phyloP scores from a whole-genome alignment of 1,140 invertebrate genomes.

The Elymnias hypermnestra region DNA sequence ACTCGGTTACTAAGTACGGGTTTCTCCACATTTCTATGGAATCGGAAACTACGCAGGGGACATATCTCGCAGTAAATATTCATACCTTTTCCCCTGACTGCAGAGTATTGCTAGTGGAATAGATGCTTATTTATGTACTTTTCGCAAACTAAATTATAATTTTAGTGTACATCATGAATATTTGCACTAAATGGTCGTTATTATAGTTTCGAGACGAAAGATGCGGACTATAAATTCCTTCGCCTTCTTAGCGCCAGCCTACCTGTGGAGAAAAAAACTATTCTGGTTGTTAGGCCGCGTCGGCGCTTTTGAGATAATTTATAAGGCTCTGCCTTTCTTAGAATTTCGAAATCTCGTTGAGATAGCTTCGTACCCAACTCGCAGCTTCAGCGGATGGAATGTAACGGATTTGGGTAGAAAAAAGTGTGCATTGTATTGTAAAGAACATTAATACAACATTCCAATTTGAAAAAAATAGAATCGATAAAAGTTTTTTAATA shows the following conservation, averaged over 20 bases:
- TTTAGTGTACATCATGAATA: no score
- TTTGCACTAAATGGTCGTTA: no score
- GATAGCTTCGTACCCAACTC: conserved; percentile 51
- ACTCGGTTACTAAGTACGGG: no score
- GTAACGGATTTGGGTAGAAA: conserved; percentile 69
- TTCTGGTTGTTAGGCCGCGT: conserved; percentile 67
- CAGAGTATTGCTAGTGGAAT: no score
- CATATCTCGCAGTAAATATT: no score
- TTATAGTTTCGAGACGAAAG: conserved; percentile 33
- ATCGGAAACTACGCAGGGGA: no score
- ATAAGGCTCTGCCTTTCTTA: conserved; percentile 72
- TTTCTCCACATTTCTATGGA: no score
- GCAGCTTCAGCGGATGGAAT: conserved; percentile 64
- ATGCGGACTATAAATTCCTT: conserved; percentile 57
- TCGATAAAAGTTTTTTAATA: no score
- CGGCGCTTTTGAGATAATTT: conserved; percentile 75
- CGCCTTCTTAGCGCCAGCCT: conserved; percentile 71
- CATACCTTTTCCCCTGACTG: no score
- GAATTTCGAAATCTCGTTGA: conserved; percentile 72
- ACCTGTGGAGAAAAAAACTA: conserved; percentile 72
- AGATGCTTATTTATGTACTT: no score
- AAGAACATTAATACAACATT: conserved; percentile 14
- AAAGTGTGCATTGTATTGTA: conserved; percentile 46
- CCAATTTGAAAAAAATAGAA: conserved; percentile 12
- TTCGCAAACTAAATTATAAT: no score